Evolutionary conservation across 2,888 invertebrate species (phyloP).

Genomic region (Allophyes oxyacanthae): DNA sequence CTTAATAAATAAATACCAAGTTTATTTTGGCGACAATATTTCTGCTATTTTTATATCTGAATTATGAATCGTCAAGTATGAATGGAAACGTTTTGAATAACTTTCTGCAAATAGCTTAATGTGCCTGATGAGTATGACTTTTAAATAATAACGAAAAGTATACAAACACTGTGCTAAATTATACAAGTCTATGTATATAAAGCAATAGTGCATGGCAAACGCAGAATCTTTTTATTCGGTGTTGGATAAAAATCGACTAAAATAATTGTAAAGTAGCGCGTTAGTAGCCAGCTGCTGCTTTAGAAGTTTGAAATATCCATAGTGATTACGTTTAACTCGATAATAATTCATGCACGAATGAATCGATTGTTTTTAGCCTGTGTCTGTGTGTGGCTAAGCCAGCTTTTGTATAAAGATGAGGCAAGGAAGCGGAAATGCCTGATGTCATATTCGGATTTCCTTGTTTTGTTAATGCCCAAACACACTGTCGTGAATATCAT

Average conservation of each 20-base stretch:
- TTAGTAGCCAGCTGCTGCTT: slow-evolving; percentile 17
- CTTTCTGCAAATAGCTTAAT: no score
- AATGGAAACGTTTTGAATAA: no score
- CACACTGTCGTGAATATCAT: slow-evolving; percentile 48
- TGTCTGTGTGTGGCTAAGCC: background rate
- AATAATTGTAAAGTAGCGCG: slow-evolving; percentile 4
- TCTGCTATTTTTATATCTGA: background rate
- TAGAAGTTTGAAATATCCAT: background rate
- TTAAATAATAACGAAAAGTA: no score
- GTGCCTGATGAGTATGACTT: no score
- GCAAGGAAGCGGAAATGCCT: slow-evolving; percentile 37
- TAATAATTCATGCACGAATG: slow-evolving; percentile 10
- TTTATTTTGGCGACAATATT: background rate
- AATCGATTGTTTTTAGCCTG: slow-evolving; percentile 9
- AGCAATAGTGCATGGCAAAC: no score
- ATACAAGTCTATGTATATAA: no score
- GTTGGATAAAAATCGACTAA: slow-evolving; percentile 7
- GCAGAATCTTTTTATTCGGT: no score
- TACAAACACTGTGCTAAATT: no score
- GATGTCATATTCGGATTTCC: slow-evolving; percentile 49
- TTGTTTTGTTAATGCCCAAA: slow-evolving; percentile 50
- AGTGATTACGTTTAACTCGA: slow-evolving; percentile 9
- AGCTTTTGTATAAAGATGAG: slow-evolving; percentile 30
- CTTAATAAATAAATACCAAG: slow-evolving; percentile 38
- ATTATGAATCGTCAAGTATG: no score